Base-by-base conservation (phyloP, 2,113 vertebrate species). In the Pedionomus torquatus region DNA sequence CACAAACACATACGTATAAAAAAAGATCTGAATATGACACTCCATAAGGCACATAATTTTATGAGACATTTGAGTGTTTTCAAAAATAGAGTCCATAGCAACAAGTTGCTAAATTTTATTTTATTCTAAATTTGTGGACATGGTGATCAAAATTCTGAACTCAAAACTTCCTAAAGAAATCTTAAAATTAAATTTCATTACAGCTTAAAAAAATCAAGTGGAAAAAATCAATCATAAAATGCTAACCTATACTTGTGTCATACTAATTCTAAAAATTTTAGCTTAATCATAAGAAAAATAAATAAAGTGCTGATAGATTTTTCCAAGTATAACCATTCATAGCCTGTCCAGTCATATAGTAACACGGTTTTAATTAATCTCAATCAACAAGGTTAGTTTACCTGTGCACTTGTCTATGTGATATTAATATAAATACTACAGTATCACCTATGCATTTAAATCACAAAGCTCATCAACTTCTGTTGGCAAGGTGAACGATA, bases 401-500 rank as follows among this genome's bases (percentile, higher is more conserved):
- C 97, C 90, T 98, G 95, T 96, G 93, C 94, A 92, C 71, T 90
- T 96, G 92, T 95, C 83, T 88, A 86, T 96, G 95, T 94, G 93
- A 97, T 97, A 97, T 87, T 94, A 97, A 97, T 97, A 97, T 86
- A 97, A 98, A 97, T 97, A 96, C 84, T 95, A 72, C 71, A 97
- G 10, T 75, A 98, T 94, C 89, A 98, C 89, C 94, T 97, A 95
- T 89, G 96, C 97, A 98, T 98, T 98, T 98, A 98, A 98, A 98
- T 98, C 98, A 97, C 95, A 98, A 97, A 97, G 93, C 97, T 98
- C 98, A 98, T 98, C 97, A 98, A 97, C 91, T 98, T 97, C 89
- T 97, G 72, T 69, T 97, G 91, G 88, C 98, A 98, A 98, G 97
- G 98, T 98, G 97, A 98, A 98, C 98, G 96, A 98, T 97, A 98